A percentile compares a stretch with the other conserved stretches of the same genome.
Conservation (phyloP, 2,113 vertebrate genomes). For the Ondatra zibethicus region DNA sequence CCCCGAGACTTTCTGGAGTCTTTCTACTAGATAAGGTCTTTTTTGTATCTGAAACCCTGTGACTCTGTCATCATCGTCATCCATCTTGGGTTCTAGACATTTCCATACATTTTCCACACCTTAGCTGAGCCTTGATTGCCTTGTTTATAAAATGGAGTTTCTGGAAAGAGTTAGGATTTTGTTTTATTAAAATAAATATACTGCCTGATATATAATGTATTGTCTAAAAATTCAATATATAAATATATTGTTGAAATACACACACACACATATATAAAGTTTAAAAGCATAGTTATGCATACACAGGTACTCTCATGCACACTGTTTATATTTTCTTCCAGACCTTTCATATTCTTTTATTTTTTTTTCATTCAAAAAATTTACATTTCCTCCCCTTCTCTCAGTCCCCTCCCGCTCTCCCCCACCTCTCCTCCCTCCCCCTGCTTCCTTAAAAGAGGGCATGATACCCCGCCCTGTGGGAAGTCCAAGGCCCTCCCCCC, state of each 20-base stretch:
- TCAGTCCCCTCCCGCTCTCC: no score
- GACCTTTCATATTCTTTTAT: no score
- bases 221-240: no score
- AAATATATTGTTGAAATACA: background rate
- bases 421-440: no score
- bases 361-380: no score
- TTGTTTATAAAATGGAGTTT: background rate
- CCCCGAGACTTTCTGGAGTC: background rate
- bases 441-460: no score
- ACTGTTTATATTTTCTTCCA: background rate
- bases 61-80: background rate
- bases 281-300: background rate
- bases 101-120: background rate
- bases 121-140: background rate
- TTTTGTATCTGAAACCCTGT: background rate
- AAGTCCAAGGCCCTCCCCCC: no score
- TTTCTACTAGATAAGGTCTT: background rate
- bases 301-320: background rate
- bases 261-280: background rate
- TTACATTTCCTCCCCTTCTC: no score
- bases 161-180: background rate
- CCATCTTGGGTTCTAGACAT: background rate
- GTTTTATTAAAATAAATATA: conserved; percentile 28
- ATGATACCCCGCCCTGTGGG: no score
- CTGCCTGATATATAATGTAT: background rate